Conservation (phyloP, 2,113 vertebrate genomes). For the Platanista minor region DNA sequence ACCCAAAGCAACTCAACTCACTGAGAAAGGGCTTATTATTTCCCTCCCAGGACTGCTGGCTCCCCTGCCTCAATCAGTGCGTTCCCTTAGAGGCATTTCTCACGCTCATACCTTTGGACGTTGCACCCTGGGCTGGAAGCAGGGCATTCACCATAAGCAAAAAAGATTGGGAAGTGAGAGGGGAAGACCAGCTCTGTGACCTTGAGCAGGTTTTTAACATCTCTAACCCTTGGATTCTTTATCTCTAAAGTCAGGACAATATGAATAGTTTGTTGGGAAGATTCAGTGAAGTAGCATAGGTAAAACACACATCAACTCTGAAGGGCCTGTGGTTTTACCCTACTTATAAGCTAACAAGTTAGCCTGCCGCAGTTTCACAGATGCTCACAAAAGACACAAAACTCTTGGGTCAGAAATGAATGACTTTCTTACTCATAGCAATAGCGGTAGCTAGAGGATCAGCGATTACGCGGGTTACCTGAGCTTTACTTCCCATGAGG, state of each 20-base stretch:
- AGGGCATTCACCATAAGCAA: neutral
- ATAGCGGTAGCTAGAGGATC: neutral
- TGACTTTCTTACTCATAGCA: neutral
- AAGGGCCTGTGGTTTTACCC: neutral
- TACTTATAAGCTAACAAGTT: neutral
- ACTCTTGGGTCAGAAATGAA: neutral
- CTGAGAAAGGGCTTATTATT: neutral
- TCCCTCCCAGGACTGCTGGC: neutral
- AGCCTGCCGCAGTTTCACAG: neutral
- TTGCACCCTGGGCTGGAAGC: neutral
- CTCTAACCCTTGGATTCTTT: neutral
- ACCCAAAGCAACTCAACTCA: neutral
- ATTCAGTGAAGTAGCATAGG: neutral
- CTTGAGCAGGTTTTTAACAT: neutral
- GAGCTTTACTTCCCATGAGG: neutral
- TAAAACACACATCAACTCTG: neutral
- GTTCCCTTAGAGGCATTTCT: neutral
- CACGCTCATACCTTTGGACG: accelerated
- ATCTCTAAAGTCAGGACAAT: neutral
- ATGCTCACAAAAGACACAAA: neutral
- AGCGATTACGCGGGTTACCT: neutral
- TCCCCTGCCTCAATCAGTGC: neutral
- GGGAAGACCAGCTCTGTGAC: neutral
- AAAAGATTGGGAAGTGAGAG: neutral
- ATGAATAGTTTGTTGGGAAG: neutral